Evolutionary conservation across 2,888 invertebrate species (phyloP), one percentile per base, ranked within the genome.

Genomic region (Tridacna gigas): DNA sequence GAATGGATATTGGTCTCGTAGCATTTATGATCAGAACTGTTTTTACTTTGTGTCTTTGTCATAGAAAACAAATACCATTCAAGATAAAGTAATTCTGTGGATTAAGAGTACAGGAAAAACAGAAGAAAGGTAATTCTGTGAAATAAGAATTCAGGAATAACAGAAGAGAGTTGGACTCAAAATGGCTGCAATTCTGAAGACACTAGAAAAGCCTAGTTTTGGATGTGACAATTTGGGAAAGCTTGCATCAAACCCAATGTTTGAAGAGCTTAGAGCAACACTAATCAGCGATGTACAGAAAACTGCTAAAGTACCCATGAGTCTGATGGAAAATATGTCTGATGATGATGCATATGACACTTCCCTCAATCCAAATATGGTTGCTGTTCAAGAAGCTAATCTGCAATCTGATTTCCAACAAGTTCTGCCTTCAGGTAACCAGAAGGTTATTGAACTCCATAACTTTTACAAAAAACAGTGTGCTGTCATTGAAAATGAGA

Each of bases 341-440:
- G 79, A 77, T 25, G 69, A 84, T 12, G 67, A 78, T 15, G n/a
- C 45, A 7, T 22, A 67, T 25, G 56, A 45, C n/a, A 51, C 77
- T 5, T 26, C 74, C 3, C 67, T 90, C 9, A 90, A 91, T 65
- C 87, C 90, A 1, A 80, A 89, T n/a, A 60, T 89, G n/a, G 86
- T 91, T 11, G 89, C 92, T 0, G 91, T 92, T 11, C 92, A 93
- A 85, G 93, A 93, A 78, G 92, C 93, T 18, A 91, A 90, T 48
- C 80, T 93, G 12, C 92, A 91, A 82, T 91, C 91, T 0, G 93
- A 93, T 67, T 93, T 93, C 86, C 90, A 90, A 37, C 91, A 91
- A 78, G 71, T 93, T 4, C 76, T 89, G 7, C 84, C 90, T 7
- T 76, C 88, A 18, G 85, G 84, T 20, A 90, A 92, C 71, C 63